Percentiles rank a stretch among this genome's conserved stretches.
These are phyloP conservation scores for Coremacera marginata DNA, from an alignment of 2,888 invertebrate species.

Conservation along the genomic window DNA sequence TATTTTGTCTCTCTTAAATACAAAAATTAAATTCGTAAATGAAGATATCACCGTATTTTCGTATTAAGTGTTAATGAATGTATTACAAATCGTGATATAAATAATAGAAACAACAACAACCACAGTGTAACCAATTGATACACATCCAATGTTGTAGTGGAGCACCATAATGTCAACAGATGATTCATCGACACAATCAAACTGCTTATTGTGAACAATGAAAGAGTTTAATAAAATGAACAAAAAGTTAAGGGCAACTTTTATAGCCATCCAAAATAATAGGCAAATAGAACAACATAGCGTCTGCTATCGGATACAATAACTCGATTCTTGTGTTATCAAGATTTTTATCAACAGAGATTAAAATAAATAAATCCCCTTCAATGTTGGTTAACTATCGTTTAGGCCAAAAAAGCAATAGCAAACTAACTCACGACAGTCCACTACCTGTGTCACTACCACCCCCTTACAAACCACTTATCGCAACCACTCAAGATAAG, in stretches of 20 bases:
- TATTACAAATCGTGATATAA: too few relatives aligned
- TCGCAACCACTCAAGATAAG: constrained; percentile 1
- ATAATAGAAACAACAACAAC: too few relatives aligned
- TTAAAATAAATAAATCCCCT: background rate
- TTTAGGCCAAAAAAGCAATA: background rate
- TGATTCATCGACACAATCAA: too few relatives aligned
- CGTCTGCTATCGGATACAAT: background rate
- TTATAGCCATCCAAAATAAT: background rate
- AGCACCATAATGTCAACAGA: too few relatives aligned
- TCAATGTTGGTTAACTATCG: background rate
- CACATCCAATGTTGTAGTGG: too few relatives aligned
- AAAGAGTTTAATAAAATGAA: too few relatives aligned
- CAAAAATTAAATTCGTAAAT: background rate
- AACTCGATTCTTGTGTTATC: background rate
- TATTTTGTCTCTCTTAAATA: background rate
- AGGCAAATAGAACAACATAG: background rate
- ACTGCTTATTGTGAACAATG: too few relatives aligned
- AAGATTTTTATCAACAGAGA: background rate
- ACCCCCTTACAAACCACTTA: background rate
- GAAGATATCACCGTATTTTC: too few relatives aligned
- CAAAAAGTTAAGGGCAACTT: too few relatives aligned
- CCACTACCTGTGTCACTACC: background rate
- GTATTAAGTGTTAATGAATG: too few relatives aligned
- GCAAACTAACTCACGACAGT: background rate
- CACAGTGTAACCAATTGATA: too few relatives aligned